Evolutionary conservation across 2,797 vertebrate species (phyloP), one percentile per base, ranked within the genome.

Genomic region (Hoplostethus atlanticus): DNA sequence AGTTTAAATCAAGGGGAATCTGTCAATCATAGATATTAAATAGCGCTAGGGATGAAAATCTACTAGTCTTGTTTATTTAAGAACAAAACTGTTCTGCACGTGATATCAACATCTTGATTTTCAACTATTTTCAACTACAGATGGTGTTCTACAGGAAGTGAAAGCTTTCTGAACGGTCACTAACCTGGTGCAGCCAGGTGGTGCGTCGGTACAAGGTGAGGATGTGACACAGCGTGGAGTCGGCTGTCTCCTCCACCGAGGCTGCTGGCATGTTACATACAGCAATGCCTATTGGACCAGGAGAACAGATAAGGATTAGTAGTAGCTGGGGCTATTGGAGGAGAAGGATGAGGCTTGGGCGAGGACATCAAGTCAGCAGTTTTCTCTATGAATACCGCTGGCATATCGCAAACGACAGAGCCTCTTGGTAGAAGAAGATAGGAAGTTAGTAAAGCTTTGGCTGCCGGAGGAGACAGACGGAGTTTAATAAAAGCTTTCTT

Each of bases 221-320:
- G 87, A 99, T 98, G 95, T 99, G 98, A 89, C 98, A 99, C 91
- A 99, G 93, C 6, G 98, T 98, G 3, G 98, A 98, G 86, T 99
- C 97, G 0, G 98, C 98, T 0, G 98, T 99, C 91, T 99, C 98
- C 88, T 99, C 98, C 84, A 99, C 98, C 0, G 98, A 98, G 0
- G 98, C 98, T 0, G 98, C 97, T 0, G 98, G 98, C 94, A 99
- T 97, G 6, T 99, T 99, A 79, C 98, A 99, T 52, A 99, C 98
- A 1, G 98, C 98, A 0, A 99, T 99, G 79, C 98, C 98, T 99
- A 90, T 66, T 47, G 63, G 73, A 73, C 31, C 77, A 21, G 50
- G 50, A 81, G 60, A 69, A 71, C 52, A 85, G 67, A 80, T 68
- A 60, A 72, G 74, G 64, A 79, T 78, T 55, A 83, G 60, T 38